Percentiles rank a stretch among this genome's conserved stretches.
These are phyloP conservation scores for Brachionus rubens DNA, from an alignment of 1,140 invertebrate species.

Conservation along the genomic window DNA sequence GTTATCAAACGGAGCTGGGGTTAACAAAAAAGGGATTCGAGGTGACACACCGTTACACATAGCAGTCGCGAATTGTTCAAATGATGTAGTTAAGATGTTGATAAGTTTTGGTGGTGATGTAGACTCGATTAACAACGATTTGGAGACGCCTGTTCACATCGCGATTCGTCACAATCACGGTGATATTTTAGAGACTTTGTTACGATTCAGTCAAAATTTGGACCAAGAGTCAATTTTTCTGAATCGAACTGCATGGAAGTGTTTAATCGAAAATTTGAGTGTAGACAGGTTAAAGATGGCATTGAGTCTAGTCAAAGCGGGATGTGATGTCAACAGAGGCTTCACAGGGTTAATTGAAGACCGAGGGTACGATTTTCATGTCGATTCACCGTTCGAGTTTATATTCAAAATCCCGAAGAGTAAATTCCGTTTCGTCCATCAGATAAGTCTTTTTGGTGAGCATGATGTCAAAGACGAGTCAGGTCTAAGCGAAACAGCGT, in stretches of 20 bases:
- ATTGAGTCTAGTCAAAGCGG: neutral
- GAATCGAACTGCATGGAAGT: neutral
- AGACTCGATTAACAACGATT: slow-evolving; percentile 6
- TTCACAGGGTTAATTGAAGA: neutral
- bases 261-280: slow-evolving; percentile 8
- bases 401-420: slow-evolving; percentile 7
- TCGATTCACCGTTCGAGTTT: slow-evolving; percentile 5
- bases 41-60: slow-evolving; percentile 44
- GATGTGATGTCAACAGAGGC: slow-evolving; percentile 26
- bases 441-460: neutral
- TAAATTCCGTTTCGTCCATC: slow-evolving; percentile 26
- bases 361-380: neutral
- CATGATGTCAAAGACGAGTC: neutral
- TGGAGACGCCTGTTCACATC: slow-evolving; percentile 24
- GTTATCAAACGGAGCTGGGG: neutral
- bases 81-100: slow-evolving; percentile 1
- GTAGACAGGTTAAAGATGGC: slow-evolving; percentile 34
- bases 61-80: slow-evolving; percentile 33
- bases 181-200: slow-evolving; percentile 9
- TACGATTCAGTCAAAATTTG: neutral
- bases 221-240: neutral
- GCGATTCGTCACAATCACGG: neutral
- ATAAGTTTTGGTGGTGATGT: neutral
- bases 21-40: slow-evolving; percentile 39
- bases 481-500: neutral